Conservation (phyloP, 2,797 vertebrate species). For the Loriculus beryllinus region DNA sequence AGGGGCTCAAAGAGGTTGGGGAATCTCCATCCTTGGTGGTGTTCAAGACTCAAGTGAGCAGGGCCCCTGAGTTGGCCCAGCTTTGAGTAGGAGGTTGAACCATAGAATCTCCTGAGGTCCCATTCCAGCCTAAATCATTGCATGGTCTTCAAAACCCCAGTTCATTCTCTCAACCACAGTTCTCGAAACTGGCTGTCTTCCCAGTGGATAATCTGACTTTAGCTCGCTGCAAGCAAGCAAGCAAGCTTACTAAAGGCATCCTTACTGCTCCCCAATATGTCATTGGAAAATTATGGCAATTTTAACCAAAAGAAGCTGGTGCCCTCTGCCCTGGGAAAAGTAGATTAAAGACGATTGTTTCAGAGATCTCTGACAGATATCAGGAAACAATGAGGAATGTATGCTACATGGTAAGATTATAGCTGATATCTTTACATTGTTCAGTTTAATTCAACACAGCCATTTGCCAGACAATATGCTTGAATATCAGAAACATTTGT, state of each 20-base stretch:
- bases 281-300: background rate
- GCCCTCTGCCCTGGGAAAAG: background rate
- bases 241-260: background rate
- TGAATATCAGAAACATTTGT: background rate
- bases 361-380: background rate
- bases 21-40: background rate
- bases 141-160: background rate
- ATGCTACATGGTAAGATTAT: background rate
- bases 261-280: background rate
- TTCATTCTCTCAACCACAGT: background rate
- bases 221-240: background rate
- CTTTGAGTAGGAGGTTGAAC: background rate
- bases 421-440: background rate
- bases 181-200: background rate
- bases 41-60: background rate
- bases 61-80: background rate
- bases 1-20: background rate
- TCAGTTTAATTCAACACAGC: background rate
- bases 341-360: conserved; percentile 13
- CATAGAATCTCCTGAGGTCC: background rate
- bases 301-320: background rate
- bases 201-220: background rate
- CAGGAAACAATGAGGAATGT: background rate
- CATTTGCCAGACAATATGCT: background rate
- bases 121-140: background rate